These are phyloP conservation scores for Aphelinus certus DNA, from an alignment of 1,140 invertebrate species.

Conservation along the genomic window DNA sequence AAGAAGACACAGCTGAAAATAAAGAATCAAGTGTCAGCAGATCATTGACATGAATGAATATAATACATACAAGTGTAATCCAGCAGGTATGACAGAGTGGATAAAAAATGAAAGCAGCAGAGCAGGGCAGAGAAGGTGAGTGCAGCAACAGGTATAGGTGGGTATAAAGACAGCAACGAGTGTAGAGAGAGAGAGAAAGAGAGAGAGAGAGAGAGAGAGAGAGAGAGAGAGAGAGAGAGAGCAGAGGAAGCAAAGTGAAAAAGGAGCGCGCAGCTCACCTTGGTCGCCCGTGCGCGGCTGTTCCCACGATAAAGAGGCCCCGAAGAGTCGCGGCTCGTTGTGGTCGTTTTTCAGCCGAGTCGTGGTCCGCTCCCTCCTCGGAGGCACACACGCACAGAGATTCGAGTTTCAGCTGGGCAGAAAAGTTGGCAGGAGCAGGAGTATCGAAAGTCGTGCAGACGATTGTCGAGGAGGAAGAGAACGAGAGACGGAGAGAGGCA, in stretches of 20 bases:
- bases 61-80: too few species aligned
- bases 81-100: too few species aligned
- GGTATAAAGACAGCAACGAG: too few species aligned
- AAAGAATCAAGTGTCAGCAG: too few species aligned
- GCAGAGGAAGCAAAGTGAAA: background rate
- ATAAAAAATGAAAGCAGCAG: too few species aligned
- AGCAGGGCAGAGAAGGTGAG: too few species aligned
- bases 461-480: constrained; percentile 4
- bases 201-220: background rate
- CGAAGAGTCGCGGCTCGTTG: background rate
- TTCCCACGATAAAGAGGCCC: constrained; percentile 18
- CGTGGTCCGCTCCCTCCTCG: too few species aligned
- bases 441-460: constrained; percentile 1
- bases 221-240: background rate
- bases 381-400: constrained; percentile 27
- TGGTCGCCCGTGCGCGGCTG: background rate
- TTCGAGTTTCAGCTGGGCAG: constrained; percentile 45
- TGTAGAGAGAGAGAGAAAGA: background rate
- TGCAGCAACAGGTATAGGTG: too few species aligned
- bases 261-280: background rate
- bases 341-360: too few species aligned
- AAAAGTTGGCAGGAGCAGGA: constrained; percentile 17
- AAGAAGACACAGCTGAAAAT: too few species aligned
- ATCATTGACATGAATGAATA: background rate
- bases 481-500: constrained; percentile 23